Evolutionary conservation across 2,888 invertebrate genomes (phyloP), one percentile per base, ranked within the genome.

Genomic region (Chorisops tibialis): DNA sequence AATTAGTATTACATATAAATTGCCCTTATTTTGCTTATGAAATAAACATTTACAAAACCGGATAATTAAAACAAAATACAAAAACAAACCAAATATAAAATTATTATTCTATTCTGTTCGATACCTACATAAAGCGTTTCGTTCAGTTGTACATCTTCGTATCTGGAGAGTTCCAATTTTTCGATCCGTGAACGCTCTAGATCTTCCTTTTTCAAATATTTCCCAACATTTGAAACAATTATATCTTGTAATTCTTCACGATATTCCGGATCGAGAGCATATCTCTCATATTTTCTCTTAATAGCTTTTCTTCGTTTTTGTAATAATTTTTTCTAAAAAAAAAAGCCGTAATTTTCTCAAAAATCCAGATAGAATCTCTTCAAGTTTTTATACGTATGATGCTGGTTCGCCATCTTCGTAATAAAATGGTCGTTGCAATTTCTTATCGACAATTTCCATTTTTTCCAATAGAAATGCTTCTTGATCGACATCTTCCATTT

Each of bases 371-470:
- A 43, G 14, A 14, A 7, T 49, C 4, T 16, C 3, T 6, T 18
- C 19, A 11, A 6, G 11, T 39, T 19, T 9, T 2, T 16, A 14
- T 45, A 60, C 60, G 51, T 51, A 60, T 3, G 35, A 45, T 22
- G 3, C 1, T 24, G 63, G 63, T 50, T 64, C 63, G 19, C 22
- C 6, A 19, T 49, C 19, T 45, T 61, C 61, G 39, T 61, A 64
- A 12, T 64, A 64, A 30, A 30, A 64, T 12, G 38, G 39, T 43
- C 61, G 6, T 30, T 58, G 37, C 11, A 64, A 24, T 35, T 61
- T 61, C 30, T 64, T 64, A 61, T 64, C 63, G 4, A 12, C 19
- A 21, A 64, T 11, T 39, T 64, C 63, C 58, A 61, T 37, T 61
- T 58, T 38, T 47, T 58, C 39, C 11, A 64, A 47, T 11, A 43